Evolutionary conservation across 2,113 vertebrate genomes (phyloP), one percentile per base, ranked within the genome.

Genomic region (Menura novaehollandiae): DNA sequence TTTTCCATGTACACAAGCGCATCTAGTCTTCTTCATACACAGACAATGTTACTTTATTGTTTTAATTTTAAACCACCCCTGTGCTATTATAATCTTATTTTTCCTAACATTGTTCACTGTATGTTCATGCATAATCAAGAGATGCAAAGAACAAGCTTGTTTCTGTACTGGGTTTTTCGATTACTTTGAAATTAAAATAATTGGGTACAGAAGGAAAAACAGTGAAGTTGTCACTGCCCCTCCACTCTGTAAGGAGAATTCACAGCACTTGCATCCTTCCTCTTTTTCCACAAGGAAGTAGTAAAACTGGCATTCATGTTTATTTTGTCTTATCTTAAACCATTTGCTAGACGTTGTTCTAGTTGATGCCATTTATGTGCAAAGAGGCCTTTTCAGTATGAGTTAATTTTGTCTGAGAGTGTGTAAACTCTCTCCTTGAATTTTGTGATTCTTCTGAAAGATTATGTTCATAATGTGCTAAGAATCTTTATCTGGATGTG

Each of bases 331-430:
- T 85, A 46, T 28, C 35, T 77, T 60, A 51, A 56, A 33, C 18
- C 33, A 7, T 77, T 64, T 86, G 23, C 30, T 83, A 46, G 41
- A 69, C 0, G 0, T 17, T 10, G 1, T 83, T 68, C 14, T 49
- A 18, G 6, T 28, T 89, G 30, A 59, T 91, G 41, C 49, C 28
- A 15, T 85, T 93, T 85, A 47, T 13, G 22, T 62, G 23, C 46
- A 27, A 56, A 71, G 66, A 64, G 23, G 62, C 12, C 44, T 93
- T 89, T 89, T 80, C 55, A 71, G 33, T 71, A 27, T 1, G 8
- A 74, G 20, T 32, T 49, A 12, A 15, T 96, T 95, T 91, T 93
- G 27, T 71, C 77, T 71, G 77, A 64, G 21, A 71, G 30, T 19
- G 1, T 87, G 14, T 67, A 62, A 92, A 71, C 10, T 39, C 39